Base-by-base conservation (phyloP, 2,797 vertebrate genomes). In the Siniperca obscura region DNA sequence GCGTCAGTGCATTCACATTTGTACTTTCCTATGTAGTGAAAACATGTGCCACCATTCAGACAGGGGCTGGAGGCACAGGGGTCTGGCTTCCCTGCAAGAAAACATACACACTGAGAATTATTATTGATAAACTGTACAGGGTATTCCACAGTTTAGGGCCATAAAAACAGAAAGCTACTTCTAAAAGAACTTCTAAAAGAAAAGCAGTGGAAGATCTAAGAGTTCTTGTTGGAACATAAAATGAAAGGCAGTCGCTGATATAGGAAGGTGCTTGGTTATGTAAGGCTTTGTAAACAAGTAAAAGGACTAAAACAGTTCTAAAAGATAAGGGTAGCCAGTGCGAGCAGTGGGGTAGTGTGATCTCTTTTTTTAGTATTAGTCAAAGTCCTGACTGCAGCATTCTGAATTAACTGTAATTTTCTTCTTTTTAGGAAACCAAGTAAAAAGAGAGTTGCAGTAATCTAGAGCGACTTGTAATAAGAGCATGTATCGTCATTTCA, bases 21-120 rank as follows among this genome's bases (percentile, higher is more conserved):
- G 93, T 98, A 99, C 93, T 99, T 99, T 87, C 98, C 98, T 2
- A 98, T 98, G 93, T 99, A 99, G 93, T 99, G 98, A 93, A 99
- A 99, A 93, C 98, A 99, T 1, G 98, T 99, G 56, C 98, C 98
- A 0, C 97, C 97, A 0, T 99, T 99, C 84, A 97, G 94, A 91
- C 98, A 99, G 25, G 98, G 98, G 78, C 97, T 96, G 0, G 98
- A 99, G 21, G 97, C 94, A 2, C 98, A 99, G 0, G 98, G 98
- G 92, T 99, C 98, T 0, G 98, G 98, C 89, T 98, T 99, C 76
- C 98, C 98, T 99, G 91, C 78, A 88, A 93, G 46, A 91, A 82
- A 86, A 74, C 83, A 84, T 0, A 56, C 69, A 89, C 46, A 53
- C 9, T 53, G 9, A 44, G 1, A 21, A 22, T 70, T n/a, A 74